These are phyloP conservation scores for Montipora capitata DNA, from an alignment of 92 coral and sea anemone genomes.

Conservation along the genomic window DNA sequence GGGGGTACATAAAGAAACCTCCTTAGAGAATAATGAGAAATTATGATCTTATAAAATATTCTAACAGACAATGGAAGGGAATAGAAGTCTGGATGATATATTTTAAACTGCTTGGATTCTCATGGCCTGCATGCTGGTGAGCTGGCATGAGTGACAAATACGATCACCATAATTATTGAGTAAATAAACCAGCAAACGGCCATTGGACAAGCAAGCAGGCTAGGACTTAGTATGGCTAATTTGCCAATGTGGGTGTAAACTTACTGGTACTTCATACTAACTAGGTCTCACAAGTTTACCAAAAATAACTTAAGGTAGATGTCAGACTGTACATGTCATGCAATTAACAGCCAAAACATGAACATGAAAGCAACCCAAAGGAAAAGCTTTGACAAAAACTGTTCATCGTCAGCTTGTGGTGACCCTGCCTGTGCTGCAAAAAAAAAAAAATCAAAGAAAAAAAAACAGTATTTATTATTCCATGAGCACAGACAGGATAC, in stretches of 20 bases:
- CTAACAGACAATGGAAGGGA: too few species aligned
- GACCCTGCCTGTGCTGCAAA: slow-evolving; percentile 85
- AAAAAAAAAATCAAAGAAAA: neutral
- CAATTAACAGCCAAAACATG: slow-evolving; percentile 98
- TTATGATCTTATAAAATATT: too few species aligned
- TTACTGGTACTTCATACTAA: neutral
- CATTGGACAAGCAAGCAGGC: too few species aligned
- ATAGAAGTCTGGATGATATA: too few species aligned
- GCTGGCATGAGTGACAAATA: neutral
- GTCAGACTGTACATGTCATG: slow-evolving; percentile 50
- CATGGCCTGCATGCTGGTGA: neutral
- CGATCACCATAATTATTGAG: too few species aligned
- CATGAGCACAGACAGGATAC: too few species aligned
- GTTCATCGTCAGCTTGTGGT: slow-evolving; percentile 96
- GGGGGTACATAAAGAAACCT: too few species aligned
- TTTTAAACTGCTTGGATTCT: neutral
- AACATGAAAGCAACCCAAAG: slow-evolving; percentile 96
- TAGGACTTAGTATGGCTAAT: too few species aligned
- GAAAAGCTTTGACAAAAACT: slow-evolving; percentile 93
- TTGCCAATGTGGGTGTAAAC: too few species aligned
- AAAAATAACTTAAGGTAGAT: neutral
- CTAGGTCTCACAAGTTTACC: neutral
- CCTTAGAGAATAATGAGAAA: too few species aligned
- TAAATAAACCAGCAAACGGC: too few species aligned
- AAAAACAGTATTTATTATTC: too few species aligned